Conservation (phyloP, 2,888 invertebrate species). For the Brachylomia viminalis region DNA sequence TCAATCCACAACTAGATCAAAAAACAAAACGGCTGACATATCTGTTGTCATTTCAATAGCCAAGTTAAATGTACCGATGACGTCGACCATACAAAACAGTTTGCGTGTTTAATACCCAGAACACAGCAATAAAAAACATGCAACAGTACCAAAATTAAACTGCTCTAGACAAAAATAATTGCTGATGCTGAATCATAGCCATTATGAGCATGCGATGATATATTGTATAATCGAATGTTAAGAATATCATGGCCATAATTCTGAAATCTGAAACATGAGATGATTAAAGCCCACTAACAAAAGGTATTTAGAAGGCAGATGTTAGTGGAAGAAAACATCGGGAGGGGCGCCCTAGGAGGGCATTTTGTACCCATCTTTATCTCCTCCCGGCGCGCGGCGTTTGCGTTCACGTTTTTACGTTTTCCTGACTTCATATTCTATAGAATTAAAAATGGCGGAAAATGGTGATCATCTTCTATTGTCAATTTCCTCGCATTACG, state of each 20-base stretch:
- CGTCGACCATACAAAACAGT: conserved; percentile 19
- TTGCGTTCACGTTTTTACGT: not conserved
- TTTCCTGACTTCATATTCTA: not conserved
- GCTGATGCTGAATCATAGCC: conserved; percentile 10
- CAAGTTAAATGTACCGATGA: conserved; percentile 2
- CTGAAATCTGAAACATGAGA: not conserved
- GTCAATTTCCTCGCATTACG: conserved; percentile 6
- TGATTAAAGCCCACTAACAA: not conserved
- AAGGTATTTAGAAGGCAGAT: no score
- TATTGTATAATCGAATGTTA: not conserved
- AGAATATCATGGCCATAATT: not conserved
- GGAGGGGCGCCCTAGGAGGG: no score
- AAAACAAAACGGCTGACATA: conserved; percentile 22
- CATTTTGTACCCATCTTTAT: not conserved
- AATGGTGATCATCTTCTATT: not conserved
- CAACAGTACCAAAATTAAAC: conserved; percentile 20
- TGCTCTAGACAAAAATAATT: conserved; percentile 7
- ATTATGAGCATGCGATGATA: conserved; percentile 39
- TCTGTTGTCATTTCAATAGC: not conserved
- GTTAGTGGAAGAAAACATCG: no score
- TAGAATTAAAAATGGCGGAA: not conserved
- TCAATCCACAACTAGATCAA: not conserved
- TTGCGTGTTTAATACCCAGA: conserved; percentile 36
- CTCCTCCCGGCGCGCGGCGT: not conserved
- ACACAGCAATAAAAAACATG: conserved; percentile 23